Base-by-base conservation (phyloP, 2,888 invertebrate genomes). In the Erebia aethiops region DNA sequence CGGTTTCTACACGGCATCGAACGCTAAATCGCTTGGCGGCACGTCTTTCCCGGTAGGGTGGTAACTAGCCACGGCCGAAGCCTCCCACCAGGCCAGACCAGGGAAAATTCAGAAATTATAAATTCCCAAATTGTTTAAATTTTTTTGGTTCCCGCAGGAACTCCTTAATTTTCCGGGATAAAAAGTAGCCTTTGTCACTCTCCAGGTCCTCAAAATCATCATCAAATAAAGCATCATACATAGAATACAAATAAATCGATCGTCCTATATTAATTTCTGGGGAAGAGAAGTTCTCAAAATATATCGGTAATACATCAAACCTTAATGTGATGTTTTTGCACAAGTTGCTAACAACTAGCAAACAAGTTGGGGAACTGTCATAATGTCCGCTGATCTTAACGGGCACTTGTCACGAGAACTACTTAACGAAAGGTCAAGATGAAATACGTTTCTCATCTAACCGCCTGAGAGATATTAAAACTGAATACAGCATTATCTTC, bases 371-470 rank as follows among this genome's bases (percentile, higher is more conserved):
- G 64, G 52, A 71, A 73, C 49, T 69, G 26, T 69, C 72, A 71
- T 75, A 70, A 74, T 67, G 66, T 61, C 62, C 74, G 71, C 69
- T 69, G 71, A 72, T 73, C 74, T 74, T 71, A 72, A 71, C 68
- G 62, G 71, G 43, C 61, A 74, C 71, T 69, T 70, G 70, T 74
- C 72, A 72, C 70, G 70, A 62, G n/a, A 54, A 46, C 65, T 66
- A 67, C 64, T 60, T 71, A 52, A 52, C 46, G n/a, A 57, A 68
- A 71, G 64, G 70, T 69, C 71, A 71, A 67, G 63, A 60, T 35
- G 52, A 51, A 51, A 62, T 60, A 71, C 69, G 69, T 67, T 69
- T 64, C 54, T 69, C 56, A 69, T 69, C 58, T 52, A 64, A 56
- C 63, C 67, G 18, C 54, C 18, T 18, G 18, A 57, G 1, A 57